Conservation (phyloP, 2,797 vertebrate species). For the Labeo calbasu region DNA sequence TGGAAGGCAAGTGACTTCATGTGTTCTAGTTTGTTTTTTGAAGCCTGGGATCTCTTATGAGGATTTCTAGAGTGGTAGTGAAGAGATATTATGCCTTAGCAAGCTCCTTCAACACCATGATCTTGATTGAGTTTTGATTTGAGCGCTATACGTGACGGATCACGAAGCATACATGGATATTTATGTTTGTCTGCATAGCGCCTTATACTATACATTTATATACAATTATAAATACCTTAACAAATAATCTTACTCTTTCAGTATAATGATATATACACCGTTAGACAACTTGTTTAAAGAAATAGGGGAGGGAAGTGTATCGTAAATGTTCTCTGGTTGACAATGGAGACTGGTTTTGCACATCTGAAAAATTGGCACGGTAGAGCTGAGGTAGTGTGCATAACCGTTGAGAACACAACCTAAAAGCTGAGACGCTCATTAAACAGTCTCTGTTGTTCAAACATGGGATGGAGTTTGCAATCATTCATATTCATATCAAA, state of each 20-base stretch:
- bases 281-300: slow-evolving; percentile 70
- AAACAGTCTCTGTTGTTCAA: slow-evolving; percentile 20
- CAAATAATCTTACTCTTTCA: slow-evolving; percentile 77
- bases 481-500: slow-evolving; percentile 45
- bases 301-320: slow-evolving; percentile 54
- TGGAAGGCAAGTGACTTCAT: not conserved
- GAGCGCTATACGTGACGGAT: slow-evolving; percentile 60
- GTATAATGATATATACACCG: slow-evolving; percentile 69
- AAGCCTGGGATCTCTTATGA: not conserved
- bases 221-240: slow-evolving; percentile 81
- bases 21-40: not conserved
- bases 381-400: slow-evolving; percentile 20
- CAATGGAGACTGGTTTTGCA: slow-evolving; percentile 40
- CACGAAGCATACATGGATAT: slow-evolving; percentile 73
- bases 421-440: slow-evolving; percentile 11
- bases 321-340: slow-evolving; percentile 34
- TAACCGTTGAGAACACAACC: slow-evolving; percentile 3
- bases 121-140: not conserved
- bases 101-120: not conserved
- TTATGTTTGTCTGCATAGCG: slow-evolving; percentile 79
- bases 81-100: slow-evolving; percentile 2
- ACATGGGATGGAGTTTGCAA: slow-evolving; percentile 37
- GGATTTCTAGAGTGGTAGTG: not conserved
- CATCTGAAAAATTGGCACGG: slow-evolving; percentile 7
- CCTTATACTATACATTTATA: slow-evolving; percentile 81